Evolutionary conservation across 2,888 invertebrate species (phyloP), one percentile per base, ranked within the genome.

Genomic region (Trichacis sp.): DNA sequence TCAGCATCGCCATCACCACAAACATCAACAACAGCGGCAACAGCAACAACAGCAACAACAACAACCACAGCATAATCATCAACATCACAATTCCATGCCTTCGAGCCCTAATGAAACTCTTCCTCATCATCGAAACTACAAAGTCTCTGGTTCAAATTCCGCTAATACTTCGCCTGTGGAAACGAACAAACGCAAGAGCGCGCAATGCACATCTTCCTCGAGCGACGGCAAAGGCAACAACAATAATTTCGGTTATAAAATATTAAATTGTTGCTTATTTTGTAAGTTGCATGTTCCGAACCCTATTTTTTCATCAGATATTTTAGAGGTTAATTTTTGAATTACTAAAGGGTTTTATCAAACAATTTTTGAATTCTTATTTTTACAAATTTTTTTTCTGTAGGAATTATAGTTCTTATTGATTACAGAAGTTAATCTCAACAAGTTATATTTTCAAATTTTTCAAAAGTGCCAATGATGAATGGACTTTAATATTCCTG

Each of bases 41-140:
- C 86, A 79, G 83, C 87, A 77, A 83, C 88, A 76, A 83, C 87
- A 82, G 84, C 90, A 89, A 81, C 86, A 74, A 84, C 86, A 69
- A 66, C 75, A 83, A 82, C 77, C 85, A 77, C 86, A 74, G 84
- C 87, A 77, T 84, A 87, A 75, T 83, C 86, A 80, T 83, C 87
- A 77, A 83, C 88, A 76, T 83, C 87, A 82, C 84, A 90, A 89
- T 77, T 91, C 91, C 65, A 89, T 91, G 77, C 91, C 91, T 70
- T 91, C 90, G 71, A 91, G 91, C 84, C 91, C 91, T 30, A 88
- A 87, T 84, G 89, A 89, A 80, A 86, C 86, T 75, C 89, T 90
- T 77, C 86, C 90, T 86, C 82, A 91, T 85, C 80, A 90, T 85
- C 83, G 86, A 85, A 66, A 77, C 61, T 80, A 80, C 74, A 82